Evolutionary conservation across 2,797 vertebrate genomes (phyloP).

Genomic region (Trichosurus vulpecula): DNA sequence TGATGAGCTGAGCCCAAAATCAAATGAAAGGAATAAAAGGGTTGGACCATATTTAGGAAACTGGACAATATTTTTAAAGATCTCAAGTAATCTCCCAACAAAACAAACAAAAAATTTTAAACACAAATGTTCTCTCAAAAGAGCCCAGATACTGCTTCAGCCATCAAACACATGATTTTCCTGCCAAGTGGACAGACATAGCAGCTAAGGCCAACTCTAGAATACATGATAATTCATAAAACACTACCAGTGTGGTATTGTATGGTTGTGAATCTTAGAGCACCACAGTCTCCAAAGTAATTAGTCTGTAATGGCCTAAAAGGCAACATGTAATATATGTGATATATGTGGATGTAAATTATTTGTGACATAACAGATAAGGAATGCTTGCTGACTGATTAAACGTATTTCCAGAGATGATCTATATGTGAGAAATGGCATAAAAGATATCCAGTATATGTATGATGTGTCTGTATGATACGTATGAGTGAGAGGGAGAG

Average conservation of each 20-base stretch:
- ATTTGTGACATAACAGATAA: neutral
- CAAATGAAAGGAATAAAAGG: neutral
- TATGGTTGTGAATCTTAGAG: neutral
- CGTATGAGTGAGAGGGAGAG: neutral
- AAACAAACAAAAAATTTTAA: neutral
- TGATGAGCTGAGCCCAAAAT: neutral
- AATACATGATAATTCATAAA: neutral
- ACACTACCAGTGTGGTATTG: neutral
- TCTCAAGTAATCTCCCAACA: neutral
- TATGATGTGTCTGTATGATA: too few relatives aligned
- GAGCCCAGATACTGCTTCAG: neutral
- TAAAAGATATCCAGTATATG: neutral
- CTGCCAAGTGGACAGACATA: neutral
- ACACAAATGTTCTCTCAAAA: neutral
- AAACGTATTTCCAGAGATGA: neutral
- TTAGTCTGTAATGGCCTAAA: neutral
- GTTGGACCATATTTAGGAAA: neutral
- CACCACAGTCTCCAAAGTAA: neutral
- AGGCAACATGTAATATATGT: neutral
- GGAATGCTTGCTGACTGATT: neutral
- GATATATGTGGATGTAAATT: neutral
- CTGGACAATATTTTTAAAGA: neutral
- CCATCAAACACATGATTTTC: neutral
- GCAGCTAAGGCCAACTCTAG: neutral
- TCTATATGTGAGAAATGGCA: neutral